Base-by-base conservation (phyloP, 2,797 vertebrate genomes). In the Crocodylus rhombifer region DNA sequence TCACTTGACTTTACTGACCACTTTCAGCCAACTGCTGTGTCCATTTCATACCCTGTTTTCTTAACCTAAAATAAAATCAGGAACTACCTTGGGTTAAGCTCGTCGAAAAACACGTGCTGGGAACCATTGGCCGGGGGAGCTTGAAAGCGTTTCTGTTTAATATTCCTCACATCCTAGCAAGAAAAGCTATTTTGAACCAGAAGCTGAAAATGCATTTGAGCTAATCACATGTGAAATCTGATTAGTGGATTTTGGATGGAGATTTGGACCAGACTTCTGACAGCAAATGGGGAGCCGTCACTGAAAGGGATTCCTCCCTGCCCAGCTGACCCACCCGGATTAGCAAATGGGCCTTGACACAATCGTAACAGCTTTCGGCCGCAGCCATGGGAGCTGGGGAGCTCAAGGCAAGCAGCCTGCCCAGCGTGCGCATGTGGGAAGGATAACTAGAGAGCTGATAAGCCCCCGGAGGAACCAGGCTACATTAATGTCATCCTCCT, bases 171-270 rank as follows among this genome's bases (percentile, higher is more conserved):
- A 80, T 33, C 6, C 77, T 7, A 87, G 93, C n/a, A 30, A 84
- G 83, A 92, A 89, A 95, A 97, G 94, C 94, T 94, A 79, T 94
- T 96, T 95, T 93, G 86, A 91, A 88, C 36, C 91, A 84, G 91
- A 87, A 90, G 86, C 95, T 90, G 92, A 93, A 95, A 97, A 96
- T 77, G 78, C 77, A n/a, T 91, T 95, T 88, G 93, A 57, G 82
- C 95, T 97, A 94, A 97, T 96, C 80, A n/a, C 85, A 85, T 85
- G 84, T 87, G 94, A 90, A 96, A 97, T 95, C 96, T 94, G 95
- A 92, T 95, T 95, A 95, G 96, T 79, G 88, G 95, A 93, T 97
- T 89, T 14, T 10, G 63, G 51, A 89, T 77, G 58, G 71, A 84
- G 95, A 92, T 92, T 81, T 90, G 95, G 84, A 90, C 93, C 75